Base-by-base conservation (phyloP, 92 coral and sea anemone species). In the Epizoanthus rinbou region DNA sequence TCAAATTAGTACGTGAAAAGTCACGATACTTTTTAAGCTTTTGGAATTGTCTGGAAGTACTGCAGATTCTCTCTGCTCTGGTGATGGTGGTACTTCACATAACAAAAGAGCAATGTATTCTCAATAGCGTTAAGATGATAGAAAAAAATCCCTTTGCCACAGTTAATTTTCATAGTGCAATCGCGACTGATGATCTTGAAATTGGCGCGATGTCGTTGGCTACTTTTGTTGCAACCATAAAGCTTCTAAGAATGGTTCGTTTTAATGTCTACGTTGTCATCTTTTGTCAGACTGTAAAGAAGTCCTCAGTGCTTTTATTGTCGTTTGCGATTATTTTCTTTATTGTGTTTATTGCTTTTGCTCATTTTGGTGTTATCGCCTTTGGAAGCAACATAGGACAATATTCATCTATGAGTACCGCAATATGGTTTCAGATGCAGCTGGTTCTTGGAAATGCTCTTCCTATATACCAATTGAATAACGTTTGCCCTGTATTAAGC, bases 211-310 rank as follows among this genome's bases (percentile, higher is more conserved):
- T 78, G 82, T 78, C 82, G 22, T 39, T 62, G 28, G 82, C 82
- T 15, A 62, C 52, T 78, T 78, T 78, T 63, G 8, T 78, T 78
- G 82, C 82, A 59, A 78, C 82, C 37, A 10, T 78, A 37, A 78
- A 78, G 24, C 82, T 78, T 78, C 31, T 78, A 22, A 78, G 62
- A 43, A 78, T 78, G 82, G 66, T 78, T 78, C 82, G 82, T 21
- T 78, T 78, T 11, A 78, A 78, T 23, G 22, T 37, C 47, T 69
- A 78, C 47, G 82, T 78, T 2, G 72, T 78, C 3, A 62, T 78
- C 7, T 78, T 78, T 23, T 19, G 21, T 25, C 63, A 78, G 45
- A 78, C 82, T 16, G 25, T 78, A 28, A 43, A 24, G 47, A 78
- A 63, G 18, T 78, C 82, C 3, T 39, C 35, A 22, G 21, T 16